Percentiles rank a stretch among this genome's conserved stretches.
These are phyloP conservation scores for Caracal caracal DNA, from an alignment of 2,113 vertebrate species.

Conservation along the genomic window DNA sequence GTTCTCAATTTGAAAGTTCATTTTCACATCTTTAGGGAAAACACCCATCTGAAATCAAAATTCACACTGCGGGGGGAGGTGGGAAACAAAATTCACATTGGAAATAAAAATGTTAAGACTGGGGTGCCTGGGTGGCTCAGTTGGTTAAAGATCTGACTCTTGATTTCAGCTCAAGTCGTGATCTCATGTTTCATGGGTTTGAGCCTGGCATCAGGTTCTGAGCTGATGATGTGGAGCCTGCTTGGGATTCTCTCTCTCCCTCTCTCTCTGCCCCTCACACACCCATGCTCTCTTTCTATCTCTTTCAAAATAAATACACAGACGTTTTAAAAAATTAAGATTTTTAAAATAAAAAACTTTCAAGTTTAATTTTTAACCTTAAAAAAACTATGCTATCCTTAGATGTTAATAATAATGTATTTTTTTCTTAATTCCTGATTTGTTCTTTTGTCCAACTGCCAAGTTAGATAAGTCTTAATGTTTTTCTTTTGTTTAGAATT, in stretches of 20 bases:
- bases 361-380: background rate
- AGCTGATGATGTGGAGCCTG: no score
- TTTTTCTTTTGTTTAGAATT: background rate
- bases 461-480: background rate
- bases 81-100: no score
- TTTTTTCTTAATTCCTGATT: background rate
- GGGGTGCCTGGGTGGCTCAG: no score
- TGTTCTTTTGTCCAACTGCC: background rate
- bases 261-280: no score
- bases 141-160: no score
- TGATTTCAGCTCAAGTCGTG: no score
- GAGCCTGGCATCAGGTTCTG: no score
- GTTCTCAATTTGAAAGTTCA: background rate
- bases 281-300: no score
- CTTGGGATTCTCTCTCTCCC: no score
- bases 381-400: background rate
- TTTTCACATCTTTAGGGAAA: background rate
- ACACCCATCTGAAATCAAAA: background rate
- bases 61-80: background rate
- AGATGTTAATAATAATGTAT: background rate
- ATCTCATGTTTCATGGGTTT: no score
- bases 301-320: no score
- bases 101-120: background rate
- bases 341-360: background rate
- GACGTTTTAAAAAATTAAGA: no score